These are phyloP conservation scores for Germaria angustata DNA, from an alignment of 2,888 invertebrate species.

Conservation along the genomic window DNA sequence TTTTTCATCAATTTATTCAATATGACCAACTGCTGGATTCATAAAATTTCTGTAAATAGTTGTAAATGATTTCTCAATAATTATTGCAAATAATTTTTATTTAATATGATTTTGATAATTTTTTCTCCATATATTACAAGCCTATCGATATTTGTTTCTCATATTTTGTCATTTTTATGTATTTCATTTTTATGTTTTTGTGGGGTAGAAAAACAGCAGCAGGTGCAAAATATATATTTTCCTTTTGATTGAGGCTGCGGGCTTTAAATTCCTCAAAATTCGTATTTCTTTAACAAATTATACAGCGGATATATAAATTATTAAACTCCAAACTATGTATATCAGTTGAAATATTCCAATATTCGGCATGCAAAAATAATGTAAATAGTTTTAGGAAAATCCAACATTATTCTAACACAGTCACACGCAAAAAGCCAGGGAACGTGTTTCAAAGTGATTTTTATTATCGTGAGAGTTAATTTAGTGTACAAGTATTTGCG, in stretches of 20 bases:
- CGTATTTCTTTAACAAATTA: neutral
- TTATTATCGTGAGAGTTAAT: no score
- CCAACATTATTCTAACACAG: neutral
- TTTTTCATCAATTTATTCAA: neutral
- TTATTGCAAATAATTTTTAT: neutral
- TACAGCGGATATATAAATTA: conserved; percentile 3
- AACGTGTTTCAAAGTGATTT: neutral
- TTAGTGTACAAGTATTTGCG: no score
- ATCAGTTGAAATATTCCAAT: neutral
- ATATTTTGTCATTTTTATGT: neutral
- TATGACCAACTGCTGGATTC: neutral
- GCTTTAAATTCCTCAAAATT: neutral
- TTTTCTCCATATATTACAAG: neutral
- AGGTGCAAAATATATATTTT: neutral
- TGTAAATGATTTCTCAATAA: neutral
- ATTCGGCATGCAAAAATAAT: neutral
- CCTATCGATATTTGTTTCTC: neutral
- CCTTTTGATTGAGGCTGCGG: neutral
- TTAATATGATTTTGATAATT: neutral
- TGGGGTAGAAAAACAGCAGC: neutral
- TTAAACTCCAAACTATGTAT: neutral
- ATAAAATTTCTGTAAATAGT: neutral
- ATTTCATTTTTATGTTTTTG: neutral
- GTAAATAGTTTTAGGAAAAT: neutral
- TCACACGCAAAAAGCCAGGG: neutral